A percentile compares a stretch with the other conserved stretches of the same genome.
Evolutionary conservation across 2,888 invertebrate genomes (phyloP).

Genomic region (Heliconius charithonia): DNA sequence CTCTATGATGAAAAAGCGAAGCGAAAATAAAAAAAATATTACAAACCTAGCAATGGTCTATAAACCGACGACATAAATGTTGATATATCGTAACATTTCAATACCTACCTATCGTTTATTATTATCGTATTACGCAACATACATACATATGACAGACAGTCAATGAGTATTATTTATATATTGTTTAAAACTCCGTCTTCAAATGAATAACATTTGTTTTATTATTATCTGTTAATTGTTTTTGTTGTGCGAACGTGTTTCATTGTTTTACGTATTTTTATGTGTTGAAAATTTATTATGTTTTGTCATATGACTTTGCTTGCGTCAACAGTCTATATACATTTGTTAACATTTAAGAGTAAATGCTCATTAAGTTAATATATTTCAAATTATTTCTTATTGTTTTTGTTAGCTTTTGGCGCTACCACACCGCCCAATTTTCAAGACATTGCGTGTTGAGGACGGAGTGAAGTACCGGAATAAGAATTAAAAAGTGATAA

Average conservation of each 20-base stretch:
- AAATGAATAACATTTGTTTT: slow-evolving; percentile 2
- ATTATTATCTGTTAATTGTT: slow-evolving; percentile 7
- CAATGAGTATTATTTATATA: slow-evolving; percentile 16
- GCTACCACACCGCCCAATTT: too few species aligned
- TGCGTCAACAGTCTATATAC: not conserved
- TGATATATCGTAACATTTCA: slow-evolving; percentile 24
- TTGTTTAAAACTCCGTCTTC: slow-evolving; percentile 2
- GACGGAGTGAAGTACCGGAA: too few species aligned
- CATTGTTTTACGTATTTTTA: slow-evolving; percentile 9
- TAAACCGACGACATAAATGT: not conserved
- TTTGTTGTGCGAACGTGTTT: not conserved
- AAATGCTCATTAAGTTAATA: too few species aligned
- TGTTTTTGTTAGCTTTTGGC: not conserved
- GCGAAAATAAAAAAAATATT: not conserved
- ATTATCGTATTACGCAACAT: slow-evolving; percentile 31
- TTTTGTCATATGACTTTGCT: not conserved
- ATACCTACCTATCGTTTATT: slow-evolving; percentile 29
- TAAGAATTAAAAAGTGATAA: too few species aligned
- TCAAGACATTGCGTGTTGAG: too few species aligned
- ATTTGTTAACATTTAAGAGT: not conserved
- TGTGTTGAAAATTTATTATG: not conserved
- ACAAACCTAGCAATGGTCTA: not conserved
- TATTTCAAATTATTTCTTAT: too few species aligned
- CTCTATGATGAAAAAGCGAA: not conserved
- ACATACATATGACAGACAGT: slow-evolving; percentile 4